Evolutionary conservation across 2,113 vertebrate species (phyloP).

Genomic region (Urocynchramus pylzowi): DNA sequence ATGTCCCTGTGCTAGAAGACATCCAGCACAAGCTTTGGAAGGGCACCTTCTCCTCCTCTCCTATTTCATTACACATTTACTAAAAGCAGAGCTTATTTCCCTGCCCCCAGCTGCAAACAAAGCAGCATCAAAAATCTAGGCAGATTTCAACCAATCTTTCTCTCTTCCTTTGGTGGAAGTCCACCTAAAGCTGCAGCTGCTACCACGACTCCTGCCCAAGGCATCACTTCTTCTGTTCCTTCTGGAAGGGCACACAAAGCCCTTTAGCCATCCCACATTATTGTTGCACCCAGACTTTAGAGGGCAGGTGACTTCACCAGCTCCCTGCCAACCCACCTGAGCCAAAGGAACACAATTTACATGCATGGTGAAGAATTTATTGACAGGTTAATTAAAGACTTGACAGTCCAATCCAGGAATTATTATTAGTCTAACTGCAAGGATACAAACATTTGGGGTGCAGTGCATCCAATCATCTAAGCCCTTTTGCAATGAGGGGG

Average conservation of each 20-base stretch:
- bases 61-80: not conserved
- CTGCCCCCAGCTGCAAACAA: not conserved
- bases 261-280: not conserved
- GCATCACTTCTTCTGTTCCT: not conserved
- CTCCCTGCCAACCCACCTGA: not conserved
- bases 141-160: not conserved
- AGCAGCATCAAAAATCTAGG: not conserved
- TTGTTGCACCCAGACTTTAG: not conserved
- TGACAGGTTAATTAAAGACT: not conserved
- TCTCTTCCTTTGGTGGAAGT: not conserved
- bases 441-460: not conserved
- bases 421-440: not conserved
- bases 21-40: not conserved
- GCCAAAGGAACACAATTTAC: not conserved
- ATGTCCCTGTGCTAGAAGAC: not conserved
- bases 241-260: not conserved
- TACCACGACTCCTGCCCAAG: not conserved
- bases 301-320: not conserved
- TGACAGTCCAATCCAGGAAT: not conserved
- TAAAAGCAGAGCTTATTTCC: not conserved
- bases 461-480: not conserved
- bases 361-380: not conserved
- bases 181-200: not conserved
- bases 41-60: not conserved
- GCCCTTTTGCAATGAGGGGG: not conserved